phyloP scores from a whole-genome alignment of 2,797 vertebrate species.

The Anomalospiza imberbis region DNA sequence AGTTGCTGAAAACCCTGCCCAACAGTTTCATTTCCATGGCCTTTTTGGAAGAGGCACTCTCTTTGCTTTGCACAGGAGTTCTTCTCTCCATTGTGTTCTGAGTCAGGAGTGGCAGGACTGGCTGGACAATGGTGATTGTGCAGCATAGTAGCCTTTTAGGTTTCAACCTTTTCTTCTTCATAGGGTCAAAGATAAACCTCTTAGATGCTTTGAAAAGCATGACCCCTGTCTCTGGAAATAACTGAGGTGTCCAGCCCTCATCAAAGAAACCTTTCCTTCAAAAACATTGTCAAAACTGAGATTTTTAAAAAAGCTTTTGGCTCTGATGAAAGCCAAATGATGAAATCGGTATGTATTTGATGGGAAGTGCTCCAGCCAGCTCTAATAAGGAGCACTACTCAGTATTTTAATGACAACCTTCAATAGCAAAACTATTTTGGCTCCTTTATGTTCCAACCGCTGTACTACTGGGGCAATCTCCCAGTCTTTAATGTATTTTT shows the following conservation, averaged over 20 bases:
- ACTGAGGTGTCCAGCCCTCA: constrained; percentile 56
- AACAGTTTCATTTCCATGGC: constrained; percentile 53
- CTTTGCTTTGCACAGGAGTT: constrained; percentile 52
- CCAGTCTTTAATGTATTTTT: constrained; percentile 61
- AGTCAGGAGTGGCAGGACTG: constrained; percentile 24
- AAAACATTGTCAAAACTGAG: constrained; percentile 64
- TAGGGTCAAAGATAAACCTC: constrained; percentile 60
- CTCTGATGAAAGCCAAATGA: constrained; percentile 49
- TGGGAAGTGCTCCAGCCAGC: constrained; percentile 55
- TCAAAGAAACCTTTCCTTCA: constrained; percentile 56
- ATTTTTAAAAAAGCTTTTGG: constrained; percentile 47
- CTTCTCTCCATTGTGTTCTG: constrained; percentile 45
- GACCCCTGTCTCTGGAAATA: constrained; percentile 55
- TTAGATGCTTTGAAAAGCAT: constrained; percentile 46
- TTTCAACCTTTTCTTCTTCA: constrained; percentile 62
- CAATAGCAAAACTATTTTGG: constrained; percentile 58
- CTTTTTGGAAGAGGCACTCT: constrained; percentile 44
- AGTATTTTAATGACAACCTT: constrained; percentile 58
- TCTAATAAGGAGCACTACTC: constrained; percentile 53
- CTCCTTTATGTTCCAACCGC: constrained; percentile 45
- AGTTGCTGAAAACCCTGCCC: constrained; percentile 54
- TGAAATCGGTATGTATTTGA: constrained; percentile 57
- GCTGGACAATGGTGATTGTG: constrained; percentile 54
- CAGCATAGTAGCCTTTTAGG: constrained; percentile 52
- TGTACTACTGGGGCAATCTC: constrained; percentile 47